Evolutionary conservation across 30 jellyfish, hydroid and myxozoan species (phyloP).

Genomic region (Hydra vulgaris): DNA sequence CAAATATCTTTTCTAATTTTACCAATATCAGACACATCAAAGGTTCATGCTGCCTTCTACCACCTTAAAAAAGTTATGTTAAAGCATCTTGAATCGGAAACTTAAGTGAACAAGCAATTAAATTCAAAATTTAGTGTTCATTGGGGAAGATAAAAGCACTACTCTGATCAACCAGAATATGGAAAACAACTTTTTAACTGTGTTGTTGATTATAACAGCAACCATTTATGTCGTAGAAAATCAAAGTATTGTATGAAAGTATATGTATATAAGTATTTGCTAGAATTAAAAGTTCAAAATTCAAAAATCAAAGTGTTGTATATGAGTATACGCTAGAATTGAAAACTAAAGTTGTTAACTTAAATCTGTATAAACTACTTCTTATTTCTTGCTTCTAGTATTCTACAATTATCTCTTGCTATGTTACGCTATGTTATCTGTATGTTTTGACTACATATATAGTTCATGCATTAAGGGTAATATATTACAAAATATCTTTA

Average conservation of each 20-base stretch:
- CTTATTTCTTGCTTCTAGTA: background rate
- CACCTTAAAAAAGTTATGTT: background rate
- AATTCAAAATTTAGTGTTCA: background rate
- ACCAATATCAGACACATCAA: background rate
- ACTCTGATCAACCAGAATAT: background rate
- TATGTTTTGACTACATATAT: background rate
- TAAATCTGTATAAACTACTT: background rate
- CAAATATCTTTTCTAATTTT: background rate
- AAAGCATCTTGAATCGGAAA: background rate
- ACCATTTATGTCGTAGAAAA: no score
- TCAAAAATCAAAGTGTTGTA: no score
- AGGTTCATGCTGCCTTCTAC: background rate
- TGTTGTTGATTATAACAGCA: no score
- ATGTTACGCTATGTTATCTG: no score
- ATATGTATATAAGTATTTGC: no score
- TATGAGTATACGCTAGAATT: background rate
- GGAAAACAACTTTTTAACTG: no score
- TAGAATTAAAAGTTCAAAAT: no score
- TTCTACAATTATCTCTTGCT: background rate
- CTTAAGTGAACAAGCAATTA: background rate
- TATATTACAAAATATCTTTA: background rate
- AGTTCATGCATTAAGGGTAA: background rate
- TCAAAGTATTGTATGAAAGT: no score
- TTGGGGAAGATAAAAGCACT: background rate
- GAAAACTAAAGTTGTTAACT: background rate